Evolutionary conservation across 2,797 vertebrate genomes (phyloP).

Genomic region (Perodicticus potto): DNA sequence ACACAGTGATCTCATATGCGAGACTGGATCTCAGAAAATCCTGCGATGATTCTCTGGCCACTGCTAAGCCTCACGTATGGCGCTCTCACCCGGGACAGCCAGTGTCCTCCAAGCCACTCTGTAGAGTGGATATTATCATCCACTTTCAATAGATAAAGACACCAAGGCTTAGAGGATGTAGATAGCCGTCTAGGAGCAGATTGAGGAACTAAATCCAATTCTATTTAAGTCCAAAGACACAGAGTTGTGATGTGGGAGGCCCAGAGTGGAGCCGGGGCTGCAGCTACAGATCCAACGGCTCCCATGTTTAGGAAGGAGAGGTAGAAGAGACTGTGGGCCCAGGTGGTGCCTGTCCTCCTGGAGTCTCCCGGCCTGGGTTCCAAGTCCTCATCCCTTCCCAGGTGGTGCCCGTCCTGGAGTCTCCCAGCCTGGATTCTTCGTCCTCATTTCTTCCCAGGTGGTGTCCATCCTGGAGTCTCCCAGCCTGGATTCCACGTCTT

Average conservation of each 20-base stretch:
- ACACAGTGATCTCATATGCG: neutral
- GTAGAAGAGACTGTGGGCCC: neutral
- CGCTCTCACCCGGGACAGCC: neutral
- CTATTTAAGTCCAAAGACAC: neutral
- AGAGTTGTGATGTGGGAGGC: neutral
- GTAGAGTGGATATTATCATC: too few species aligned
- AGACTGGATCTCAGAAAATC: neutral
- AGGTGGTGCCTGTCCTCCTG: too few species aligned
- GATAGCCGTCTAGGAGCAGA: neutral
- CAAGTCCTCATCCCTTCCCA: neutral
- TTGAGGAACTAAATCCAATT: neutral
- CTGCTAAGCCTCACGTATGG: neutral
- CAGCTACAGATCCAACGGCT: too few species aligned
- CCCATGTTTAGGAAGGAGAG: neutral
- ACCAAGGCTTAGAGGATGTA: neutral
- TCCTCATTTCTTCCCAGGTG: neutral
- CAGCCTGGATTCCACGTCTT: too few species aligned
- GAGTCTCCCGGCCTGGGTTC: too few species aligned
- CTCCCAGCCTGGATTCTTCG: neutral
- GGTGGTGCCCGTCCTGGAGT: neutral
- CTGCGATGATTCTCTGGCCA: accelerated
- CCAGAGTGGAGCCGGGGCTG: neutral
- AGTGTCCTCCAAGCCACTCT: neutral
- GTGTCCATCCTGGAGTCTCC: neutral
- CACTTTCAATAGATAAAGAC: neutral